Base-by-base conservation (phyloP, 2,797 vertebrate species). In the Phyllotis vaccarum region DNA sequence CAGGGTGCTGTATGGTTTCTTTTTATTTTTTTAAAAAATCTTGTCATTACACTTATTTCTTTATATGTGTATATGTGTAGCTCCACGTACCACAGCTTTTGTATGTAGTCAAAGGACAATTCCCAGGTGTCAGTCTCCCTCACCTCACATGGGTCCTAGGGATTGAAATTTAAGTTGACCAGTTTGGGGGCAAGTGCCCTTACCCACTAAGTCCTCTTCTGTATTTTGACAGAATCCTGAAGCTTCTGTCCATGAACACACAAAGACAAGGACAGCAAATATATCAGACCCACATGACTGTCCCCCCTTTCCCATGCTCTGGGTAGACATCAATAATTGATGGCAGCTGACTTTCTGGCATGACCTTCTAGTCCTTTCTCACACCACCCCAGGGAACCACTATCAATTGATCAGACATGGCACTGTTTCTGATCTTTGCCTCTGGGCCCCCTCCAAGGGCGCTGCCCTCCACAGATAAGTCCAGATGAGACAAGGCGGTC, bases 281-380 rank as follows among this genome's bases (percentile, higher is more conserved):
- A 46, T 10, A 86, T 17, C 80, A 88, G 54, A 21, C 31, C 60
- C 12, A 1, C 52, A 27, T 21, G 75, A 58, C 80, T 27, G 13
- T 34, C n/a, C 46, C 68, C 68, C 60, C n/a, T 76, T 82, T 62
- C 75, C 58, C 66, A 68, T 0, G 10, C 92, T 66, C 70, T 93
- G 54, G 80, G 89, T 13, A 87, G 93, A 93, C 87, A 96, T 93
- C 95, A 74, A 56, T 97, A 91, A 94, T 95, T 79, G 95, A 97
- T 95, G 86, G 54, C 76, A 83, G 95, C n/a, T 52, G 96, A 96
- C 86, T 95, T 96, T 94, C 93, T 78, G 72, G 70, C 75, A 58
- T 91, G 96, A 95, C 94, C 93, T 94, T 68, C 29, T 40, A 91
- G 85, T 92, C 83, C 79, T 91, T 96, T 66, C 72, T 89, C 85